Base-by-base conservation (phyloP, 1,140 invertebrate species). In the Homalodisca vitripennis region DNA sequence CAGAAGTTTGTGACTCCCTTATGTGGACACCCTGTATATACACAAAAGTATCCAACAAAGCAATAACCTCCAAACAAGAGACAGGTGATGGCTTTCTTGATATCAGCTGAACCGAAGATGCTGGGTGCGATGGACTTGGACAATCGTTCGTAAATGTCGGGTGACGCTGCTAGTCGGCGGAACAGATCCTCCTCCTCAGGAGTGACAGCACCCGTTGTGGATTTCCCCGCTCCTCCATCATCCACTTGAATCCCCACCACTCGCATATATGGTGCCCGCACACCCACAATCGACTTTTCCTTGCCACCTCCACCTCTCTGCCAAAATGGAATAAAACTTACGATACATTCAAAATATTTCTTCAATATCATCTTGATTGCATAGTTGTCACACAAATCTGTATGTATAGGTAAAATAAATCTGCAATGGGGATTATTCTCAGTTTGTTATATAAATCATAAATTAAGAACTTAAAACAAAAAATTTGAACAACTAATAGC, bases 31-130 rank as follows among this genome's bases (percentile, higher is more conserved):
- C n/a, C n/a, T n/a, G n/a, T n/a, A n/a, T n/a, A n/a, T n/a, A n/a
- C n/a, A n/a, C n/a, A n/a, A n/a, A n/a, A n/a, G n/a, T n/a, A n/a
- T n/a, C n/a, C 34, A 41, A 17, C 34, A 53, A 14, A 34, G 30
- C 6, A 68, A 1, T 63, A 73, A 79, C 93, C 97, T 73, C 96
- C 96, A 84, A 99, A 99, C 26, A 99, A 80, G 51, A 99, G 82
- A 78, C 94, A 97, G 27, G 96, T 93, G 34, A 99, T 95, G 1
- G 98, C 93, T 82, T 98, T 99, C 77, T 99, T 99, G 69, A 99
- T 97, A 80, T 99, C 97, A 10, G 85, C 75, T 55, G 90, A 92
- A 0, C 98, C 98, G 81, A 89, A 99, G 73, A 99, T 99, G 75
- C 97, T 98, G 0, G 98, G 98, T 13, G 98, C 98, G 75, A 99